A percentile compares a stretch with the other conserved stretches of the same genome.
These are phyloP conservation scores for Pegoplata infirma DNA, from an alignment of 2,888 invertebrate genomes.

Conservation along the genomic window DNA sequence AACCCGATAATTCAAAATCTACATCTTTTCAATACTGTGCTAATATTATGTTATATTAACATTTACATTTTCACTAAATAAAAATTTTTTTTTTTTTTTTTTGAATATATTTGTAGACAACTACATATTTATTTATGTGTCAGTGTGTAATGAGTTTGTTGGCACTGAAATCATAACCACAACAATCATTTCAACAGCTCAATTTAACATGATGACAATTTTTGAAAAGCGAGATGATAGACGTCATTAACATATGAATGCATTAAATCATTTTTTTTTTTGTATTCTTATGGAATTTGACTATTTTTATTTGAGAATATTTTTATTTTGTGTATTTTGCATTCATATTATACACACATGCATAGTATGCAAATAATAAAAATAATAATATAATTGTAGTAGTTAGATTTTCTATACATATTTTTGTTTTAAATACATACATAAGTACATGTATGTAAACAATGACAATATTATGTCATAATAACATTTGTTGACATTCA, in stretches of 20 bases:
- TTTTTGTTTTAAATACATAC: not conserved
- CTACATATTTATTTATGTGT: not conserved
- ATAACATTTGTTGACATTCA: not conserved
- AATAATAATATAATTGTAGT: not conserved
- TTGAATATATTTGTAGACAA: too few relatives aligned
- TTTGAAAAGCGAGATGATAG: not conserved
- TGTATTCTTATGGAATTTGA: too few relatives aligned
- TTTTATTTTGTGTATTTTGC: not conserved
- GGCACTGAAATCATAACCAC: conserved; percentile 9
- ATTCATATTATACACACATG: too few relatives aligned
- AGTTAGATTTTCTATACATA: too few relatives aligned
- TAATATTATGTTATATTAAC: too few relatives aligned
- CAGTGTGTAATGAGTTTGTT: conserved; percentile 27
- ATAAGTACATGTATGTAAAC: too few relatives aligned
- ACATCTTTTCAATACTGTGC: too few relatives aligned
- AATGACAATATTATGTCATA: not conserved
- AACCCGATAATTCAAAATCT: too few relatives aligned
- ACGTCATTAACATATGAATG: not conserved
- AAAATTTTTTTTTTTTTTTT: too few relatives aligned
- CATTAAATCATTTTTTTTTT: not conserved
- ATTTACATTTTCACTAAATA: too few relatives aligned
- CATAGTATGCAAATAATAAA: too few relatives aligned
- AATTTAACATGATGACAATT: conserved; percentile 26
- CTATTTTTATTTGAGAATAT: too few relatives aligned
- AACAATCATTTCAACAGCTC: conserved; percentile 14